phyloP scores from a whole-genome alignment of 2,888 invertebrate species.

The Athalia circularis region DNA sequence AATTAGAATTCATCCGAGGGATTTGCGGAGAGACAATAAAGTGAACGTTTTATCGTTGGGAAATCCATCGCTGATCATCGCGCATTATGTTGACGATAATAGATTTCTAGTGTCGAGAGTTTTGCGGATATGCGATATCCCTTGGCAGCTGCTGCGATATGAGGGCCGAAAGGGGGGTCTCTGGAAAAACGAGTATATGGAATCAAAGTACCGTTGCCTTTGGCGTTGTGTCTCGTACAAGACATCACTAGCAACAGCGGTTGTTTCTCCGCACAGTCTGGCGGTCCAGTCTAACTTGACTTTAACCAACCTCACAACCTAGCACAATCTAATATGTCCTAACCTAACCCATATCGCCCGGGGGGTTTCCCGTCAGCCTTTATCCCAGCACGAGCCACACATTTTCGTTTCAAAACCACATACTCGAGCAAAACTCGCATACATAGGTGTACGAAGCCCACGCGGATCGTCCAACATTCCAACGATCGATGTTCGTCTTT shows the following conservation, averaged over 20 bases:
- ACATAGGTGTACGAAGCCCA: constrained; percentile 23
- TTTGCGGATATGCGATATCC: too few species aligned
- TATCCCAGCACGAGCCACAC: background rate
- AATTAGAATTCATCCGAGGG: too few species aligned
- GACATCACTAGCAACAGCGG: too few species aligned
- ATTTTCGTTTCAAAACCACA: constrained; percentile 13
- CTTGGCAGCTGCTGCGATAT: background rate
- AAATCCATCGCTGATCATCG: too few species aligned
- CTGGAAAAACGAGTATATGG: constrained; percentile 17
- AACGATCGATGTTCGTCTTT: constrained; percentile 20
- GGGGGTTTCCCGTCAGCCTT: background rate
- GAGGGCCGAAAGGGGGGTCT: background rate
- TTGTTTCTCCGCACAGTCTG: too few species aligned
- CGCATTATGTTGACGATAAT: too few species aligned
- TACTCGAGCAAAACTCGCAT: background rate
- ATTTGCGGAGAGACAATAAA: too few species aligned
- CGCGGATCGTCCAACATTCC: constrained; percentile 23
- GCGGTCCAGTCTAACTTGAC: background rate
- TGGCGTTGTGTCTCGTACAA: too few species aligned
- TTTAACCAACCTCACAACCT: background rate
- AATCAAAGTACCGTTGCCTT: constrained; percentile 26
- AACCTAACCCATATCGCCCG: background rate
- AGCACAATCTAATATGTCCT: background rate
- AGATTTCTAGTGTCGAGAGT: too few species aligned
- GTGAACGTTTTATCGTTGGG: too few species aligned